Base-by-base conservation (phyloP, 2,888 invertebrate species). In the Eupithecia abbreviata region DNA sequence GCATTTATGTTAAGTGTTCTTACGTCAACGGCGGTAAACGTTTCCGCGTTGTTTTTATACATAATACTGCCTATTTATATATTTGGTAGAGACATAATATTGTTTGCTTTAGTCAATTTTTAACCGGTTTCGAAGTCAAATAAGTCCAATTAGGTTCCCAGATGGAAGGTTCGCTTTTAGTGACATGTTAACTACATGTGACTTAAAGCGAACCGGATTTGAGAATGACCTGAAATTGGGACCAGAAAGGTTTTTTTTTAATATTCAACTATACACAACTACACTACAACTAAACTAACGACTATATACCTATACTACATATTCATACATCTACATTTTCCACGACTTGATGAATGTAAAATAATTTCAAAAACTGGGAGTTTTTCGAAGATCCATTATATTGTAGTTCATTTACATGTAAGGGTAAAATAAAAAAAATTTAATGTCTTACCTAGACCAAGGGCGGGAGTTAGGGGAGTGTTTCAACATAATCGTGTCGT, bases 401-500 rank as follows among this genome's bases (percentile, higher is more conserved):
- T 6, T 6, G 15, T 49, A 4, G 12, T 49, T 15, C 5, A 51
- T 51, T n/a, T 6, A 15, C n/a, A 51, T 13, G 3, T 58, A 30
- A 2, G 4, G 18, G 7, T 66, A 42, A 66, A 18, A 30, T 30
- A 15, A 42, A 3, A 4, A 4, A 42, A 15, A n/a, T 3, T 10
- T 18, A 18, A 68, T 45, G 42, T 65, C 87, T 89, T 81, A 95
- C 95, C 94, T 92, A 9, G 91, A 86, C 92, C 94, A 94, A 2
- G 95, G 93, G 2, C 93, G 87, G 5, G 91, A 91, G 80, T 91
- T 91, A 4, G 90, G 88, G 3, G 91, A 91, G 82, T 95, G 93
- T 83, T 94, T 94, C 80, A 94, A 82, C 82, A 90, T 86, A 67
- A 93, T 87, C 0, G 94, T 93, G 51, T 94, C 93, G 79, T 93